phyloP scores from a whole-genome alignment of 2,113 vertebrate species.

The Catharus minimus region DNA sequence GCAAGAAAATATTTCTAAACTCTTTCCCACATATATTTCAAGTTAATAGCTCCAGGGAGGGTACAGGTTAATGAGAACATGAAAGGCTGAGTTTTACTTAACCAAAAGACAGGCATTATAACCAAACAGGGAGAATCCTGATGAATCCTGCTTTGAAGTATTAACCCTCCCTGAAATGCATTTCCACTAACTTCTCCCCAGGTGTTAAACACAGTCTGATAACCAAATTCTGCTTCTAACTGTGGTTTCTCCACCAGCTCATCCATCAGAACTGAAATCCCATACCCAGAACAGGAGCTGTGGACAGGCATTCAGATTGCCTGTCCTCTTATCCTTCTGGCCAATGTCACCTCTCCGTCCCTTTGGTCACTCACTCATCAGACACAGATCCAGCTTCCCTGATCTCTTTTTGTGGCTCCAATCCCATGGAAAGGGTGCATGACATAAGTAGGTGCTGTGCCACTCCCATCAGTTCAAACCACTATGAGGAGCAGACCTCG shows the following conservation, averaged over 20 bases:
- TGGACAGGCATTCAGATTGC: neutral
- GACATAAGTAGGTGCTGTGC: neutral
- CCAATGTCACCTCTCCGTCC: neutral
- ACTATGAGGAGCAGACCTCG: fast-evolving
- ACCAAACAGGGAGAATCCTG: neutral
- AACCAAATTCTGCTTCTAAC: neutral
- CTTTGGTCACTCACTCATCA: neutral
- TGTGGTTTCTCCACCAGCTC: neutral
- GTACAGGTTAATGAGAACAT: neutral
- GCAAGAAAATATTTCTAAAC: neutral
- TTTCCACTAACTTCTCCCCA: neutral
- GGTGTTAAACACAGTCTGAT: neutral
- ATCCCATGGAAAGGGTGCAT: neutral
- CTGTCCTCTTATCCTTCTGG: neutral
- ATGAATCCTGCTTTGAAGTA: neutral
- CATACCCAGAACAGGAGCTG: neutral
- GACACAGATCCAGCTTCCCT: neutral
- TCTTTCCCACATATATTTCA: neutral
- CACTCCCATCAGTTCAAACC: neutral
- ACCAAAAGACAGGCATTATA: neutral
- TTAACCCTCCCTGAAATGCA: neutral
- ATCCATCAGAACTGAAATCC: neutral
- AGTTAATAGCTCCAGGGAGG: neutral
- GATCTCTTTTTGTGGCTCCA: neutral
- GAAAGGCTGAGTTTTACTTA: neutral